Evolutionary conservation across 1,140 invertebrate species (phyloP).

Genomic region (Papilio polytes): DNA sequence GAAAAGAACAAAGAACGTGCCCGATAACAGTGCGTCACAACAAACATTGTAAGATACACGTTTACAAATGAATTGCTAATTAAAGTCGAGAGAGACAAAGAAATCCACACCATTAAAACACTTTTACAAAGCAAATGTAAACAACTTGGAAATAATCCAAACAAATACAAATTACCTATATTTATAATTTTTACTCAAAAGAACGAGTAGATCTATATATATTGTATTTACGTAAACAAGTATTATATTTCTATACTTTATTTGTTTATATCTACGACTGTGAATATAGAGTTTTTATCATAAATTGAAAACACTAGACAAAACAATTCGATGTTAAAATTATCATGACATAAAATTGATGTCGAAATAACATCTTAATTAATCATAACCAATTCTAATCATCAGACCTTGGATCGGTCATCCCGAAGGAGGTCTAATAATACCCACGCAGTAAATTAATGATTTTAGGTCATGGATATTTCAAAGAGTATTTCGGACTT

Average conservation of each 20-base stretch:
- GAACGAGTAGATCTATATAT: not conserved
- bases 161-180: not conserved
- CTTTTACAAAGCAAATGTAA: not conserved
- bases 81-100: constrained; percentile 12
- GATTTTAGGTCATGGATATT: constrained; percentile 20
- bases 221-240: no score
- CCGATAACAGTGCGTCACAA: constrained; percentile 35
- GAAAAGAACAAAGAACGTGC: constrained; percentile 34
- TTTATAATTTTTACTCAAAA: not conserved
- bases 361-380: constrained; percentile 4
- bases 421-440: constrained; percentile 21
- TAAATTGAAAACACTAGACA: not conserved
- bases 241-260: no score
- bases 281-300: not conserved
- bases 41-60: constrained; percentile 7
- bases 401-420: not conserved
- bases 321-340: not conserved
- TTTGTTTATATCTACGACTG: no score
- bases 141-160: not conserved
- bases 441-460: constrained; percentile 6
- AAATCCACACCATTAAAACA: not conserved
- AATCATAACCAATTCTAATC: constrained; percentile 17
- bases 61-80: constrained; percentile 20
- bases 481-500: constrained; percentile 18
- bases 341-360: not conserved